Evolutionary conservation across 1,140 invertebrate genomes (phyloP), one percentile per base, ranked within the genome.

Genomic region (Chlorops oryzae): DNA sequence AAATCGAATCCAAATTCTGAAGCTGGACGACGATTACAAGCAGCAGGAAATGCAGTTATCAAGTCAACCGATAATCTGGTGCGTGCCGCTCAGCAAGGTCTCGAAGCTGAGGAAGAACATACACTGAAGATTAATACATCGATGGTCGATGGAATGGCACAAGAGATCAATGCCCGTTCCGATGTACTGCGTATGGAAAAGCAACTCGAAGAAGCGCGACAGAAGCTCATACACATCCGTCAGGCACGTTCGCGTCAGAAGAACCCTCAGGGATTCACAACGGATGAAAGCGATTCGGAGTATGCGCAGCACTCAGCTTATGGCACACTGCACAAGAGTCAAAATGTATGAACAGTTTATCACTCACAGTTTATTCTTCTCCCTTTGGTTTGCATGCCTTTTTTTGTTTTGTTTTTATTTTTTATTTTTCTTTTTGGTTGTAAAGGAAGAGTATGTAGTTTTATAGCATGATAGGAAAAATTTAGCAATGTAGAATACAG

Each of bases 31-130:
- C 81, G 94, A n/a, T 75, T 98, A 17, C 92, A 96, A 74, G 81
- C 86, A 20, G 96, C 96, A 7, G 96, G 96, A 13, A 96, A 96
- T 70, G 92, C 94, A 12, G 96, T 99, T 1, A 98, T 98, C 75
- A 80, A 90, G 56, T 96, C 96, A 2, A 98, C 96, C 0, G 96
- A 99, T 72, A 96, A 96, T 75, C 74, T 99, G 53, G 96, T 99
- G 10, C 78, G 84, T 23, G 92, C 95, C 1, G 96, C 96, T 0
- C 86, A 96, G 59, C 90, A 96, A 69, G 89, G 91, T 2, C 90
- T 97, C 44, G 88, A 89, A 39, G 83, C 87, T 24, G 91, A 96
- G 59, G 94, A 97, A 60, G 94, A 97, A 62, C 76, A 89, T 20
- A 88, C 84, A 34, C 75, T 98, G 4, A 84, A 96, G 38, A 80